These are phyloP conservation scores for Pomatostomus ruficeps DNA, from an alignment of 2,113 vertebrate genomes.

Conservation along the genomic window DNA sequence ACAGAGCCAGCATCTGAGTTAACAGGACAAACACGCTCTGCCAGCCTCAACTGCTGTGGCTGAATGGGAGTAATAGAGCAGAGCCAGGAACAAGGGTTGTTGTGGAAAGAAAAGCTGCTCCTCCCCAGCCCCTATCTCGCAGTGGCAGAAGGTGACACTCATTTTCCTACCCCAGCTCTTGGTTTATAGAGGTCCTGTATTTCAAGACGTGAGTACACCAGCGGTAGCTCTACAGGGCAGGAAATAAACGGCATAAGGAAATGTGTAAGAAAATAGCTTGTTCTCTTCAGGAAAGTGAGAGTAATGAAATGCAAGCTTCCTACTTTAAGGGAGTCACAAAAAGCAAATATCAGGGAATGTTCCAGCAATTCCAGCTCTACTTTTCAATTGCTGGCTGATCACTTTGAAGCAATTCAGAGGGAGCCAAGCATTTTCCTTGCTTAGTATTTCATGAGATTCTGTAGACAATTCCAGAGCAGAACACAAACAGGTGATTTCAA, in stretches of 20 bases:
- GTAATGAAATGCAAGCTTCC: neutral
- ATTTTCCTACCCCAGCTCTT: neutral
- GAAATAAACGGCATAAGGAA: neutral
- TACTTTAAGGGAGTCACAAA: neutral
- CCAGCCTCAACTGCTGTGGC: neutral
- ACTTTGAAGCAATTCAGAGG: neutral
- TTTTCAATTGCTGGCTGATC: conserved; percentile 9
- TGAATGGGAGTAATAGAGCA: neutral
- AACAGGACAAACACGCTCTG: neutral
- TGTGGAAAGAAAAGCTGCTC: neutral
- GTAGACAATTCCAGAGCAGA: neutral
- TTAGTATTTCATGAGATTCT: neutral
- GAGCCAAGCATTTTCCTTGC: neutral
- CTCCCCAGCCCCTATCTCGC: neutral
- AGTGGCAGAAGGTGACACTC: neutral
- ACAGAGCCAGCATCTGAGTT: neutral
- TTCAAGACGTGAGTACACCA: neutral
- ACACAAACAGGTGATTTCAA: conserved; percentile 43
- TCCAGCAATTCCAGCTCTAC: neutral
- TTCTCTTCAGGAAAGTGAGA: neutral
- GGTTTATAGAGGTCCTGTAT: neutral
- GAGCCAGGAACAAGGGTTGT: neutral
- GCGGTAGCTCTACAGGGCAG: neutral
- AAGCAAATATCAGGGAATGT: neutral
- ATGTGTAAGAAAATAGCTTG: neutral